phyloP scores from a whole-genome alignment of 1,140 invertebrate species.

The Zelostemma sp. region DNA sequence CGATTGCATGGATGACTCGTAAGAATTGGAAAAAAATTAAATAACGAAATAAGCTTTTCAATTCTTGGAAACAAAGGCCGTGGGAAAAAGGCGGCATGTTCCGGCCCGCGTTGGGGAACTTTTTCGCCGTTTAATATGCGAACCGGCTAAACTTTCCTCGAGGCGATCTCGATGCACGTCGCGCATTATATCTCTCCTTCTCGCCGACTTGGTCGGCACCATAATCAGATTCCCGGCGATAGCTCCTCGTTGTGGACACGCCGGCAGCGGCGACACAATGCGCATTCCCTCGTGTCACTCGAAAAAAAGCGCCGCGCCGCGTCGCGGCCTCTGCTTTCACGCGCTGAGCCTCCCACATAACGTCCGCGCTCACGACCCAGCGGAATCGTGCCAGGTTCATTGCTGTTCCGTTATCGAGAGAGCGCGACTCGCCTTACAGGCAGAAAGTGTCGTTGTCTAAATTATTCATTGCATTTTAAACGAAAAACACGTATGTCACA shows the following conservation, averaged over 20 bases:
- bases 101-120: slow-evolving; percentile 5
- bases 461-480: slow-evolving; percentile 15
- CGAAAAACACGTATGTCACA: not conserved
- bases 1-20: too few relatives aligned
- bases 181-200: not conserved
- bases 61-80: slow-evolving; percentile 17
- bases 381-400: slow-evolving; percentile 10
- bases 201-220: not conserved
- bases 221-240: slow-evolving; percentile 15
- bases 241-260: not conserved
- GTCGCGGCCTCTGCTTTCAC: slow-evolving; percentile 22
- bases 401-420: slow-evolving; percentile 21
- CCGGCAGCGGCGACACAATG: slow-evolving; percentile 13
- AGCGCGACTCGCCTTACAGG: slow-evolving; percentile 23
- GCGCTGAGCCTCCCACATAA: slow-evolving; percentile 23
- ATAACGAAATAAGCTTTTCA: not conserved
- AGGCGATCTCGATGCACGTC: slow-evolving; percentile 19
- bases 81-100: slow-evolving; percentile 26
- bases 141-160: slow-evolving; percentile 14
- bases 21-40: too few relatives aligned
- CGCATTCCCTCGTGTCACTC: slow-evolving; percentile 18
- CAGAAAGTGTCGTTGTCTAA: slow-evolving; percentile 22
- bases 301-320: slow-evolving; percentile 2
- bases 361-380: not conserved
- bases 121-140: slow-evolving; percentile 15